phyloP scores from a whole-genome alignment of 2,888 invertebrate species.

The Brachylomia viminalis region DNA sequence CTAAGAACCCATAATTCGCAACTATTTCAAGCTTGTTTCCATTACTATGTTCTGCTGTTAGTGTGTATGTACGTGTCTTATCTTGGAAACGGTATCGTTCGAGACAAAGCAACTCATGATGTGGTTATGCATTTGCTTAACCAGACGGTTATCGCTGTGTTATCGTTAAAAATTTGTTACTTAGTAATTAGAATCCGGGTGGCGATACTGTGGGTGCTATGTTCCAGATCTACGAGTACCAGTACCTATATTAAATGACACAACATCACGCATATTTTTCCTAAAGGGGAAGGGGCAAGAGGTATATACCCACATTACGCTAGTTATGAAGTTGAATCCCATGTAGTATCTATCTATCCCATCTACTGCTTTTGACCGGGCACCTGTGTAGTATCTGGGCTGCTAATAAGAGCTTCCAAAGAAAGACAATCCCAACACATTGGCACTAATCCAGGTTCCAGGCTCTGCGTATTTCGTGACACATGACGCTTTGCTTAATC shows the following conservation, averaged over 20 bases:
- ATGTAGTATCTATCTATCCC: too few species aligned
- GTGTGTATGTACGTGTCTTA: constrained; percentile 73
- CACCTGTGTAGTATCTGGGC: too few species aligned
- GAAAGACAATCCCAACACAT: too few species aligned
- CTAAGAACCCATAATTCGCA: constrained; percentile 20
- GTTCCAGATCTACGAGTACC: constrained; percentile 29
- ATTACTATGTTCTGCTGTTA: constrained; percentile 38
- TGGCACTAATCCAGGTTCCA: too few species aligned
- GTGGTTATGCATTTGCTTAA: constrained; percentile 71
- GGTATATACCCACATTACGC: too few species aligned
- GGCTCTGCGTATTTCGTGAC: not conserved
- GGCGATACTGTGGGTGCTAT: constrained; percentile 26
- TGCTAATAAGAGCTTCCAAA: too few species aligned
- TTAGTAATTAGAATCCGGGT: constrained; percentile 65
- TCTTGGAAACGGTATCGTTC: constrained; percentile 66
- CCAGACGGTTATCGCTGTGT: constrained; percentile 62
- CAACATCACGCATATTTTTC: not conserved
- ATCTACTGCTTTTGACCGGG: too few species aligned
- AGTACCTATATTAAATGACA: not conserved
- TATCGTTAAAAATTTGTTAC: constrained; percentile 75
- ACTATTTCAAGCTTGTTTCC: constrained; percentile 24
- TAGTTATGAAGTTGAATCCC: too few species aligned
- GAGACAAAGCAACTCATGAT: constrained; percentile 72
- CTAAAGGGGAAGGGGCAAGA: too few species aligned
- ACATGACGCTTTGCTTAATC: not conserved